phyloP scores from a whole-genome alignment of 2,113 vertebrate species.

The Corythaixoides concolor region DNA sequence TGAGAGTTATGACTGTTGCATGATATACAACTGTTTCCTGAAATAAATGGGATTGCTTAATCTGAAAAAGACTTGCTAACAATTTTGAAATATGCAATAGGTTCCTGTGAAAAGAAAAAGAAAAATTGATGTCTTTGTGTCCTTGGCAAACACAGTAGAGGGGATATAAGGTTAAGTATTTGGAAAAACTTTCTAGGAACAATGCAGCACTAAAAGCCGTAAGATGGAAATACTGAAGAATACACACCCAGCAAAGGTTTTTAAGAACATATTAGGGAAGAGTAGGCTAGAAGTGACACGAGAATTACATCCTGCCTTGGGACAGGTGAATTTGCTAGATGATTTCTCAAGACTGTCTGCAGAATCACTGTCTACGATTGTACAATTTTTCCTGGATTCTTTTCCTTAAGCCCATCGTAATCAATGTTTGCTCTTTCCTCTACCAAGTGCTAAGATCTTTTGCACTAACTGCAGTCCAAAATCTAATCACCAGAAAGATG shows the following conservation, averaged over 20 bases:
- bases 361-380: neutral
- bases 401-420: neutral
- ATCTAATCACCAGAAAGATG: neutral
- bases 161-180: neutral
- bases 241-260: neutral
- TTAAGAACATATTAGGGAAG: neutral
- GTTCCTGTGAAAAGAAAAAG: neutral
- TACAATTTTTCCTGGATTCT: neutral
- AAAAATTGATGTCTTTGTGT: neutral
- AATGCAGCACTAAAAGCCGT: neutral
- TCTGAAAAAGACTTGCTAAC: neutral
- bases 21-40: neutral
- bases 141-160: neutral
- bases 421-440: neutral
- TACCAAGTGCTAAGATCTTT: neutral
- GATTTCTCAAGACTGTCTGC: neutral
- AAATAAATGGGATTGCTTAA: neutral
- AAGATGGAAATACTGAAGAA: neutral
- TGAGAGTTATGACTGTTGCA: neutral
- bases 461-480: neutral
- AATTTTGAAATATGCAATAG: neutral
- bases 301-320: neutral
- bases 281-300: neutral
- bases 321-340: neutral
- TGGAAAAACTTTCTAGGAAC: neutral